Evolutionary conservation across 23 tunicate genomes (phyloP).

Genomic region (Botrylloides violaceus): DNA sequence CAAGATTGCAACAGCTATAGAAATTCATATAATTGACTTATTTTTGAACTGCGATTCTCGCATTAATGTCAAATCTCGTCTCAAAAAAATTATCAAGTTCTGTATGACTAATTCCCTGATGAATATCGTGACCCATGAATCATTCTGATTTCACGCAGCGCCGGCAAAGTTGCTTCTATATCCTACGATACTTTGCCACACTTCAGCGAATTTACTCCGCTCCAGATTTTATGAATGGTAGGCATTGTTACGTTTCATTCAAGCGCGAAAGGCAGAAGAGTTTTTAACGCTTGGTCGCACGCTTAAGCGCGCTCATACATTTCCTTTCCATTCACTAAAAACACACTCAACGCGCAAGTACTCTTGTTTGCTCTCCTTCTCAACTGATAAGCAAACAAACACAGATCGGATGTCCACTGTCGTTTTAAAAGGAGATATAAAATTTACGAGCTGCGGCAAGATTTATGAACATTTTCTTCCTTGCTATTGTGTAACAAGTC

Average conservation of each 20-base stretch:
- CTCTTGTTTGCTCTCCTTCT: constrained; percentile 10
- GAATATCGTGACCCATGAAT: not conserved
- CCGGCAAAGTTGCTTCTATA: not conserved
- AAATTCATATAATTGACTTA: no score
- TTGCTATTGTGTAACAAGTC: not conserved
- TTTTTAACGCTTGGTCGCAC: constrained; percentile 11
- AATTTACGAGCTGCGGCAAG: no score
- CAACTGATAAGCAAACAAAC: constrained; percentile 14
- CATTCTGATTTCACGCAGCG: not conserved
- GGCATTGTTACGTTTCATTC: constrained; percentile 8
- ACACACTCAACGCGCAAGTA: not conserved
- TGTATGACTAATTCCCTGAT: not conserved
- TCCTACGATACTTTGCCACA: not conserved
- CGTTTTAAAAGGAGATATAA: not conserved
- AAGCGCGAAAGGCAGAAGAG: constrained; percentile 16
- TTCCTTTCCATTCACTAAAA: not conserved
- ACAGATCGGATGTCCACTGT: constrained; percentile 8
- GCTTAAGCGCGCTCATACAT: constrained; percentile 5
- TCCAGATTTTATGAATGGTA: constrained; percentile 20
- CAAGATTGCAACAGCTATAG: no score
- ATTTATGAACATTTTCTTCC: no score
- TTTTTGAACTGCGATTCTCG: no score
- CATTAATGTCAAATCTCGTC: no score
- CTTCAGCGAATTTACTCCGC: not conserved
- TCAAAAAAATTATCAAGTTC: not conserved